phyloP scores from a whole-genome alignment of 1,140 invertebrate genomes.

The Lasaia peninsularis region DNA sequence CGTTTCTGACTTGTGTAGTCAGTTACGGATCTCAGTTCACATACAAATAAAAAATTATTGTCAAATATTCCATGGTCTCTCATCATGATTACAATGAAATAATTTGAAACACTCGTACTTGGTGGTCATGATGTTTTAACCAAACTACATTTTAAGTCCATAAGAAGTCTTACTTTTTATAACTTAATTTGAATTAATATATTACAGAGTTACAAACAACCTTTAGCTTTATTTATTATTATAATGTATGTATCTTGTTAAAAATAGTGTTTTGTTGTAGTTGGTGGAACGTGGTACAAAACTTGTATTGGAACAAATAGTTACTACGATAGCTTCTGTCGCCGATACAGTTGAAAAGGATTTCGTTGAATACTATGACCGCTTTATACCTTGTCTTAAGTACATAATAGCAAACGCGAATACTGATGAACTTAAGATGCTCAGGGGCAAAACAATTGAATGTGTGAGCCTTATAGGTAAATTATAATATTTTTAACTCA shows the following conservation, averaged over 20 bases:
- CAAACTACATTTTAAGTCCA: too few species aligned
- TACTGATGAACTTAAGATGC: conserved; percentile 89
- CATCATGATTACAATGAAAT: too few species aligned
- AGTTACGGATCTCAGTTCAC: conserved; percentile 65
- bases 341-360: conserved; percentile 99
- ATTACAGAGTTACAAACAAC: too few species aligned
- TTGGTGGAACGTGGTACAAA: conserved; percentile 95
- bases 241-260: too few species aligned
- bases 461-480: conserved; percentile 97
- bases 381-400: conserved; percentile 97
- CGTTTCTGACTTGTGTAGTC: conserved; percentile 50
- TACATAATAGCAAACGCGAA: conserved; percentile 98
- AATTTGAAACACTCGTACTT: too few species aligned
- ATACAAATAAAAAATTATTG: conserved; percentile 32
- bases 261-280: conserved; percentile 56
- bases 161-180: too few species aligned
- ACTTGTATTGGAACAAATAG: conserved; percentile 96
- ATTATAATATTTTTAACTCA: background rate
- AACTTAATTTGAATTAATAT: too few species aligned
- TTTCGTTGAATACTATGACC: conserved; percentile 90
- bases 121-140: too few species aligned
- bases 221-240: too few species aligned
- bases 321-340: conserved; percentile 98
- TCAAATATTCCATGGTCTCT: background rate
- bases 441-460: conserved; percentile 97